A percentile compares a stretch with the other conserved stretches of the same genome.
Evolutionary conservation across 2,888 invertebrate species (phyloP).

Genomic region (Schizotus pectinicornis): DNA sequence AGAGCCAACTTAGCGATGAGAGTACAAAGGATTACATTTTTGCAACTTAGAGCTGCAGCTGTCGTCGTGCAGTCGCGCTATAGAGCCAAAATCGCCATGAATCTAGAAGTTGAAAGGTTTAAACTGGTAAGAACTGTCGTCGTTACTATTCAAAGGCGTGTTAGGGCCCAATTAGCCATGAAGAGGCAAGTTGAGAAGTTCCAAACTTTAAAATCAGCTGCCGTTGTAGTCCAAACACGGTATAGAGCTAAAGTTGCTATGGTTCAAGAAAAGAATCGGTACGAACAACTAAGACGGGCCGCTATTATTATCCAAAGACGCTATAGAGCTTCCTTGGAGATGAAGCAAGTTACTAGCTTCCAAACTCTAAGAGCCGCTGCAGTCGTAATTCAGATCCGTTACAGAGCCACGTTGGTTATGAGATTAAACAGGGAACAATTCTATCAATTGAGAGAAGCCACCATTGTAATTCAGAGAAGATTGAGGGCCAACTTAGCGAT

Average conservation of each 20-base stretch:
- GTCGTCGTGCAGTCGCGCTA: slow-evolving; percentile 39
- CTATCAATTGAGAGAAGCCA: slow-evolving; percentile 37
- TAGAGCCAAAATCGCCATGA: slow-evolving; percentile 41
- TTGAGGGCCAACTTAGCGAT: slow-evolving; percentile 38
- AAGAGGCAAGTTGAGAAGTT: slow-evolving; percentile 34
- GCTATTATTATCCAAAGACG: slow-evolving; percentile 58
- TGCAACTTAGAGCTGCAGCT: neutral
- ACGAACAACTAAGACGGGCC: too few species aligned
- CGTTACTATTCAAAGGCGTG: slow-evolving; percentile 21
- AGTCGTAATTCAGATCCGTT: slow-evolving; percentile 38
- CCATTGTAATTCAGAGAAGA: slow-evolving; percentile 41
- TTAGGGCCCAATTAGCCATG: slow-evolving; percentile 12
- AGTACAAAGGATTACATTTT: slow-evolving; percentile 25
- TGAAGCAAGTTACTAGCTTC: slow-evolving; percentile 57
- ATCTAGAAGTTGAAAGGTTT: slow-evolving; percentile 32
- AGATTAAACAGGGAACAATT: neutral
- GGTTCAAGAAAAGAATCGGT: too few species aligned
- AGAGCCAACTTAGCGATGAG: slow-evolving; percentile 40
- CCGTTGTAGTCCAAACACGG: neutral
- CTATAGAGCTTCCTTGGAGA: slow-evolving; percentile 59
- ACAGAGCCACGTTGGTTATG: slow-evolving; percentile 10
- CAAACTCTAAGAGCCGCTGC: slow-evolving; percentile 50
- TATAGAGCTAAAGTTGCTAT: neutral
- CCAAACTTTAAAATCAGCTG: slow-evolving; percentile 4
- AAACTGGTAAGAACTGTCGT: slow-evolving; percentile 41